Conservation (phyloP, 1,140 invertebrate genomes). For the Gonatopus flavifemur region DNA sequence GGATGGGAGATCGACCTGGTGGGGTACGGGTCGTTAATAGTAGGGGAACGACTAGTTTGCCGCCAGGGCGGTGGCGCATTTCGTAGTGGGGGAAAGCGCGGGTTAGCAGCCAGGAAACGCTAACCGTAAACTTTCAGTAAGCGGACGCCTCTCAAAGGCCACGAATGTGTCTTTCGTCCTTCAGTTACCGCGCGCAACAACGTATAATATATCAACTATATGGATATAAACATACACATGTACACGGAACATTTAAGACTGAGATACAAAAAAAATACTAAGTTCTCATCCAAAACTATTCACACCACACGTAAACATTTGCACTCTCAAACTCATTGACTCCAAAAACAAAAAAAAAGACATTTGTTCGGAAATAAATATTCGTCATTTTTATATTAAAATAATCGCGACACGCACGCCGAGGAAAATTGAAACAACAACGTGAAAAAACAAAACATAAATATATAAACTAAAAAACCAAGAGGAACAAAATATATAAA, state of each 20-base stretch:
- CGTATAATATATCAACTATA: conserved; percentile 22
- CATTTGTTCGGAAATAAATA: no score
- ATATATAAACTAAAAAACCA: no score
- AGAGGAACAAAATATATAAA: no score
- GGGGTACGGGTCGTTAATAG: conserved; percentile 12
- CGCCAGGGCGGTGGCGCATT: conserved; percentile 27
- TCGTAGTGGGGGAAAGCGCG: conserved; percentile 50
- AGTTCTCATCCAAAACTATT: background rate
- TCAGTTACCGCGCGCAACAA: conserved; percentile 37
- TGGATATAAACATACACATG: conserved; percentile 17
- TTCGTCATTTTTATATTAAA: no score
- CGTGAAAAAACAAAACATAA: no score
- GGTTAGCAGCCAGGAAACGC: conserved; percentile 50
- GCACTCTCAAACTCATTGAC: no score
- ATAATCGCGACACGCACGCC: background rate
- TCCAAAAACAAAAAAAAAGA: no score
- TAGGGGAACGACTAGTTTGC: conserved; percentile 31
- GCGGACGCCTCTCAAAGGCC: conserved; percentile 48
- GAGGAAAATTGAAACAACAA: no score
- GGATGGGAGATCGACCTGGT: conserved; percentile 5
- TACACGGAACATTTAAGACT: conserved; percentile 22
- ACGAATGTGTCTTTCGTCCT: conserved; percentile 38
- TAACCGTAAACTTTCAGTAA: conserved; percentile 50
- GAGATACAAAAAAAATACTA: no score
- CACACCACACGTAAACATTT: background rate